phyloP scores from a whole-genome alignment of 2,888 invertebrate species.

The Aricia artaxerxes region DNA sequence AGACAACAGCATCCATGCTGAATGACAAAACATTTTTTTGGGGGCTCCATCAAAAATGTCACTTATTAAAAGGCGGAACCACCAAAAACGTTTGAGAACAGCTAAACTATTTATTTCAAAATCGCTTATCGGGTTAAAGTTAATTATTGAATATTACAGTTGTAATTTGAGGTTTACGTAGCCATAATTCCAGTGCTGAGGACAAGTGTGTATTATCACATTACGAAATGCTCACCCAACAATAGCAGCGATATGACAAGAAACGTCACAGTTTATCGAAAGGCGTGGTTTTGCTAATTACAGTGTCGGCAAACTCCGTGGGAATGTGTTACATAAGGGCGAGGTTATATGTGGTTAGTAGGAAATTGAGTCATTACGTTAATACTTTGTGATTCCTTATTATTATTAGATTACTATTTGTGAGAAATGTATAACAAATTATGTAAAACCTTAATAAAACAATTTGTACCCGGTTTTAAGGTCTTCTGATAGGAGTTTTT shows the following conservation, averaged over 20 bases:
- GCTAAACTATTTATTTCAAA: neutral
- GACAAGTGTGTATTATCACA: neutral
- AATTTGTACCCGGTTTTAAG: too few species aligned
- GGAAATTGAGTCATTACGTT: neutral
- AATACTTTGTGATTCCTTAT: neutral
- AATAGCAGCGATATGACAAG: conserved; percentile 4
- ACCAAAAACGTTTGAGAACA: too few species aligned
- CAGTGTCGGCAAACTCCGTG: neutral
- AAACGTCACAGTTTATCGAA: conserved; percentile 1
- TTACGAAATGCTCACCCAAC: neutral
- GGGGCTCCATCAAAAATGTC: too few species aligned
- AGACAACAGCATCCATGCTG: too few species aligned
- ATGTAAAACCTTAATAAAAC: too few species aligned
- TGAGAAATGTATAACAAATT: too few species aligned
- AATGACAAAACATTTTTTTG: too few species aligned
- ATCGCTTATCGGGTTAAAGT: neutral
- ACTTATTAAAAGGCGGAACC: too few species aligned
- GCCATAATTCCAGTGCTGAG: neutral
- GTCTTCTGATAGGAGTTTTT: too few species aligned
- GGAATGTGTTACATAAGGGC: conserved; percentile 3
- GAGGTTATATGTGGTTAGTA: neutral
- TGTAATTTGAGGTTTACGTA: neutral
- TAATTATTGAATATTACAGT: neutral
- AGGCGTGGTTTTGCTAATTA: conserved; percentile 9
- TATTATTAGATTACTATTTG: neutral